These are phyloP conservation scores for Aurelia coerulea DNA, from an alignment of 30 jellyfish, hydroid and myxozoan species.

Conservation along the genomic window DNA sequence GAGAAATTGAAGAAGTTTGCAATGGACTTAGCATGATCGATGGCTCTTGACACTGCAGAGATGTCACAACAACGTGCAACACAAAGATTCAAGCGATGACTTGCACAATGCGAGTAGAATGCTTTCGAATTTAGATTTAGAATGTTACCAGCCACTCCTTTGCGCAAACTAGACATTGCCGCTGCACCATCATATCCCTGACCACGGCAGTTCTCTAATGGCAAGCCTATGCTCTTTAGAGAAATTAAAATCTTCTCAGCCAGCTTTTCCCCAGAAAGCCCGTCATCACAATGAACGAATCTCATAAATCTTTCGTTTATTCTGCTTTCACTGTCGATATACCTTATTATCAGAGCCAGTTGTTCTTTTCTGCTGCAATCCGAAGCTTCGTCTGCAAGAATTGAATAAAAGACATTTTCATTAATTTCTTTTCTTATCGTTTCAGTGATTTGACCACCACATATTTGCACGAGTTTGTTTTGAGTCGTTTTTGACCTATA, in stretches of 20 bases:
- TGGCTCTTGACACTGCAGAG: slow-evolving; percentile 13
- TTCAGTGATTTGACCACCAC: slow-evolving; percentile 39
- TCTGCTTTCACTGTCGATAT: slow-evolving; percentile 19
- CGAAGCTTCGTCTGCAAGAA: neutral
- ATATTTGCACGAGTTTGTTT: slow-evolving; percentile 21
- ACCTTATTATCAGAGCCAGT: slow-evolving; percentile 21
- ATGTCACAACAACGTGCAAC: slow-evolving; percentile 26
- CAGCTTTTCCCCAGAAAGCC: slow-evolving; percentile 17
- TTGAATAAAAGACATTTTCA: neutral
- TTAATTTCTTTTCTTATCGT: slow-evolving; percentile 2
- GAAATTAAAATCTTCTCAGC: slow-evolving; percentile 34
- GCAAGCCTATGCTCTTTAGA: slow-evolving; percentile 37
- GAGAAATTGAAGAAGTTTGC: slow-evolving; percentile 39
- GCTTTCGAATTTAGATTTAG: too few species aligned
- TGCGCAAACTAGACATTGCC: neutral
- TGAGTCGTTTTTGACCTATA: slow-evolving; percentile 33
- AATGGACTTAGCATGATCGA: neutral
- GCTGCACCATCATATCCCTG: neutral
- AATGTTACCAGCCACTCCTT: too few species aligned
- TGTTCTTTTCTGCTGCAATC: slow-evolving; percentile 14
- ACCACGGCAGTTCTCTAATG: neutral
- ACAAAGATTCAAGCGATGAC: neutral
- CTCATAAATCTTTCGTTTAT: slow-evolving; percentile 34
- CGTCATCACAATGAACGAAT: slow-evolving; percentile 22
- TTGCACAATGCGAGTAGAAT: neutral